Percentiles rank a stretch among this genome's conserved stretches.
These are phyloP conservation scores for Chamaea fasciata DNA, from an alignment of 2,113 vertebrate genomes.

Conservation along the genomic window DNA sequence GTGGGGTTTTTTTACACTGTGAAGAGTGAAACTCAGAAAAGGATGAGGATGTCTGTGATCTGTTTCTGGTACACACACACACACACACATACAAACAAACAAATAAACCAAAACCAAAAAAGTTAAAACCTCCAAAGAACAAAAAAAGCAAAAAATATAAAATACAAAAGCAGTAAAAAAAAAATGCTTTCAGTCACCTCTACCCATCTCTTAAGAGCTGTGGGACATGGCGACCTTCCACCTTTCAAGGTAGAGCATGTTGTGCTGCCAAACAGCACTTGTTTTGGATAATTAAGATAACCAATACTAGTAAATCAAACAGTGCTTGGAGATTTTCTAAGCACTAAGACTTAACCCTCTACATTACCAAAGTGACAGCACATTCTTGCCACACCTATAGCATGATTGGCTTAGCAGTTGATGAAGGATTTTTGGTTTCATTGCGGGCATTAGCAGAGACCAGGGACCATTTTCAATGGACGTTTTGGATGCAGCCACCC, in stretches of 20 bases:
- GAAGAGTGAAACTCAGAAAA: neutral
- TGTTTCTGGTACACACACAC: neutral
- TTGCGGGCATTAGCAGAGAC: neutral
- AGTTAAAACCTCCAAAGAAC: neutral
- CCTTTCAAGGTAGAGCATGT: neutral
- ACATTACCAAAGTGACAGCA: neutral
- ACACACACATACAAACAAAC: neutral
- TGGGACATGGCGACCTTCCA: fast-evolving
- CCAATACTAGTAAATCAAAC: neutral
- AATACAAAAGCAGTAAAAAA: neutral
- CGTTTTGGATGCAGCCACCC: neutral
- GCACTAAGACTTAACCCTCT: neutral
- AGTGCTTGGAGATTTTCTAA: neutral
- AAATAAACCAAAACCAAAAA: neutral
- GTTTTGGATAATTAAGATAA: neutral
- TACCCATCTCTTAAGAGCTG: neutral
- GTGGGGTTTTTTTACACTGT: fast-evolving
- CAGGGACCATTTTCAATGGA: neutral
- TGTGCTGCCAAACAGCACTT: neutral
- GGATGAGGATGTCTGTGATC: neutral
- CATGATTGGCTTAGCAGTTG: neutral
- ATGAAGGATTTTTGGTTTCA: neutral
- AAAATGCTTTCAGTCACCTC: neutral
- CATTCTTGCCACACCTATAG: neutral
- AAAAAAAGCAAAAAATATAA: neutral